A percentile compares a stretch with the other conserved stretches of the same genome.
Evolutionary conservation across 2,797 vertebrate genomes (phyloP).

Genomic region (Alosa sapidissima): DNA sequence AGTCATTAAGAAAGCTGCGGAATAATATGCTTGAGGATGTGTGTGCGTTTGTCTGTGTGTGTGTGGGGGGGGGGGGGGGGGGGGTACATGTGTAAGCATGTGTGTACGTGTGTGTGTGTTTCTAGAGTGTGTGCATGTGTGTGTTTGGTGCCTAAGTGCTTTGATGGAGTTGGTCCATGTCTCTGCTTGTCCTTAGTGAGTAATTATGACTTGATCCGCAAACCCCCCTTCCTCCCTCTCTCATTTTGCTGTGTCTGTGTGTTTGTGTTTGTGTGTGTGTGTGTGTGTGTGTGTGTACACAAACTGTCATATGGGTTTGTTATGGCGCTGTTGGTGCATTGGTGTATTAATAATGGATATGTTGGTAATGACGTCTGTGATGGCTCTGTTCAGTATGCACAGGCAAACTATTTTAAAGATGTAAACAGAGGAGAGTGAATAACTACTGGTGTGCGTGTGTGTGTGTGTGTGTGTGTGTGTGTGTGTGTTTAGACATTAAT

Average conservation of each 20-base stretch:
- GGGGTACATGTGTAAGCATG: too few species aligned
- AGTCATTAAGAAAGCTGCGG: constrained; percentile 13
- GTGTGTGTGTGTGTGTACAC: constrained; percentile 4
- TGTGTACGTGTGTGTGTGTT: not conserved
- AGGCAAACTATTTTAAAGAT: constrained; percentile 3
- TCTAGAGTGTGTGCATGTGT: not conserved
- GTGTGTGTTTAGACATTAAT: not conserved
- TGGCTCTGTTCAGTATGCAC: constrained; percentile 16
- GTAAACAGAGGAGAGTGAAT: not conserved
- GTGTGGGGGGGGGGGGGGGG: not conserved
- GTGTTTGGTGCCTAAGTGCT: constrained; percentile 16
- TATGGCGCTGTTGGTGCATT: not conserved
- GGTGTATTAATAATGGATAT: not conserved
- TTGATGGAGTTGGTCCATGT: constrained; percentile 18
- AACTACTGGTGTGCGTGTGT: not conserved
- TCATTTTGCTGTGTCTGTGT: not conserved
- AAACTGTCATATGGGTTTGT: not conserved
- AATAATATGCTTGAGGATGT: constrained; percentile 17
- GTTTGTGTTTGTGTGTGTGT: not conserved
- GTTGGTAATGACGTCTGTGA: constrained; percentile 13
- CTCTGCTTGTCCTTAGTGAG: constrained; percentile 15
- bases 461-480: constrained; percentile 4
- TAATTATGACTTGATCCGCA: constrained; percentile 20
- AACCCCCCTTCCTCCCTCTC: not conserved
- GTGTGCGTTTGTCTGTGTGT: not conserved